phyloP scores from a whole-genome alignment of 1,140 invertebrate species.

The Alviniconcha marisindica region DNA sequence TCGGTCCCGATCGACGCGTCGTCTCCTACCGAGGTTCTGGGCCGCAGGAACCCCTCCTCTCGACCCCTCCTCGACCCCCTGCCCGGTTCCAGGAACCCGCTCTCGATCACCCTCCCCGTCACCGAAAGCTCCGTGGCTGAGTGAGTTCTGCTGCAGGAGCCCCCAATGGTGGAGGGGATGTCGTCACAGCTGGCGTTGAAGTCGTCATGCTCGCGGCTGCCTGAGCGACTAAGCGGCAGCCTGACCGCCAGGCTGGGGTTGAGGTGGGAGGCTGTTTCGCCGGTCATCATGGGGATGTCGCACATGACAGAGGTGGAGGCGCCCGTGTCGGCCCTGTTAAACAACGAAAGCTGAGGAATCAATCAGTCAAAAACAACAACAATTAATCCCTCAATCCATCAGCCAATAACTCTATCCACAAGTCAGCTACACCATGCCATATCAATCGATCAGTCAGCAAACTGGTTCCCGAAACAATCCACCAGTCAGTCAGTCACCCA shows the following conservation, averaged over 20 bases:
- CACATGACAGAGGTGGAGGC: background rate
- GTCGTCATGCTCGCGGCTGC: conserved; percentile 30
- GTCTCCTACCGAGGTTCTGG: background rate
- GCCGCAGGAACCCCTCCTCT: conserved; percentile 12
- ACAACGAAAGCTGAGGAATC: no score
- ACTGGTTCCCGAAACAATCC: no score
- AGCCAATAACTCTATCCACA: no score
- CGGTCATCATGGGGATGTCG: conserved; percentile 16
- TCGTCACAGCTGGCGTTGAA: conserved; percentile 35
- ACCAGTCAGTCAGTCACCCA: no score
- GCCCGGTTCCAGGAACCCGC: conserved; percentile 3
- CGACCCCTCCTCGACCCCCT: background rate
- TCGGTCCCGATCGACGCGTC: background rate
- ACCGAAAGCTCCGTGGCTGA: conserved; percentile 25
- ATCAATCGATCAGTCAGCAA: no score
- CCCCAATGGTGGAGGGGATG: conserved; percentile 39
- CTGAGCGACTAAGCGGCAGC: conserved; percentile 28
- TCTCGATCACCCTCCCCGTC: conserved; percentile 9
- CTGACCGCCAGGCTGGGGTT: conserved; percentile 37
- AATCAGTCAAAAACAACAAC: background rate
- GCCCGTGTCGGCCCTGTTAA: conserved; percentile 14
- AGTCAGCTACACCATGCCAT: no score
- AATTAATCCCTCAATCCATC: no score
- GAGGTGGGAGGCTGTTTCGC: conserved; percentile 31
- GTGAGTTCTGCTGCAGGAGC: conserved; percentile 29